phyloP scores from a whole-genome alignment of 2,113 vertebrate species.

The Percina caprodes region DNA sequence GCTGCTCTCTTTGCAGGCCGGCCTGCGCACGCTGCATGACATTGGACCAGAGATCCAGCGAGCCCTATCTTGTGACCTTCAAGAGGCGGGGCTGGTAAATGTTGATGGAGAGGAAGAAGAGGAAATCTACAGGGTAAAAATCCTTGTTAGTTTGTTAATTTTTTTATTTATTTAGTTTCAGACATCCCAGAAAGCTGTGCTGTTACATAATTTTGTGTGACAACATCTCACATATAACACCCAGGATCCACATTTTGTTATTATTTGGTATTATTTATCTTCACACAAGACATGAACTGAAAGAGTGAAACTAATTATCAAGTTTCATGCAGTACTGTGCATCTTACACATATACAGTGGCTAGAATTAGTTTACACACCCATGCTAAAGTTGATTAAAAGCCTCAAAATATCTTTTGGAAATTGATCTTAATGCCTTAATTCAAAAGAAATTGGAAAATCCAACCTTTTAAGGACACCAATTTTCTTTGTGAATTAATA shows the following conservation, averaged over 20 bases:
- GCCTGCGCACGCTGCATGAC: constrained; percentile 97
- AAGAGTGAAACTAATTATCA: not conserved
- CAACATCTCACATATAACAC: not conserved
- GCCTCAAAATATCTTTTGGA: too few relatives aligned
- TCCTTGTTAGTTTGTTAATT: not conserved
- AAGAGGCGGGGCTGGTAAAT: constrained; percentile 94
- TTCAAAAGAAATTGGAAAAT: too few relatives aligned
- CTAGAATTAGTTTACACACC: too few relatives aligned
- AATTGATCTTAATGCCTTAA: too few relatives aligned
- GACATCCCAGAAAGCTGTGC: not conserved
- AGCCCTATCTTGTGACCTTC: constrained; percentile 98
- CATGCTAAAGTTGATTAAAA: too few relatives aligned
- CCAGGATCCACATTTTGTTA: not conserved
- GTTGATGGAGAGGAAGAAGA: constrained; percentile 91
- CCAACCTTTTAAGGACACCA: too few relatives aligned
- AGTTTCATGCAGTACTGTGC: not conserved
- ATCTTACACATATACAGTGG: too few relatives aligned
- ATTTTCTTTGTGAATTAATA: too few relatives aligned
- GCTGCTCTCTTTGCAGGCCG: constrained; percentile 89
- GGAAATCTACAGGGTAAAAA: constrained; percentile 95
- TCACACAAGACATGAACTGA: not conserved
- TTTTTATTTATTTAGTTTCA: not conserved
- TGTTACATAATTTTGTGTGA: not conserved
- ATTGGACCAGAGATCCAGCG: constrained; percentile 98
- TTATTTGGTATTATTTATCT: not conserved